A percentile compares a stretch with the other conserved stretches of the same genome.
Conservation (phyloP, 1,140 invertebrate species). For the Leptinotarsa texana region DNA sequence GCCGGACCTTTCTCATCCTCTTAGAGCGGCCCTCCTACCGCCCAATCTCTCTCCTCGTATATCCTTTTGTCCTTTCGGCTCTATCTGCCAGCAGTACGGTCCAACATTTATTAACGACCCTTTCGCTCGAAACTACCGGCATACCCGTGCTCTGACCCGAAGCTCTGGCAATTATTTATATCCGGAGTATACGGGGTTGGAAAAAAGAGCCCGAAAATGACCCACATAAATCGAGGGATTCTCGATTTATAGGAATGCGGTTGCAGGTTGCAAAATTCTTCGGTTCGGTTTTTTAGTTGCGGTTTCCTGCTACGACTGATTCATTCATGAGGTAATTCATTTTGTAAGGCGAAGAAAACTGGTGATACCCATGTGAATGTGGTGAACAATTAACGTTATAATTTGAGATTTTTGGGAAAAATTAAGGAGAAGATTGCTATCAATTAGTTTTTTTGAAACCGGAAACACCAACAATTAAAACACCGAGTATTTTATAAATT, state of each 20-base stretch:
- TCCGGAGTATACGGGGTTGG: not conserved
- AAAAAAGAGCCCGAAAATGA: constrained; percentile 3
- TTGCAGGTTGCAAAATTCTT: not conserved
- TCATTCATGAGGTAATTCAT: too few relatives aligned
- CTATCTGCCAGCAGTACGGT: constrained; percentile 26
- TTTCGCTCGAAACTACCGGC: constrained; percentile 37
- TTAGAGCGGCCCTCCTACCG: constrained; percentile 30
- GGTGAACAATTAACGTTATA: too few relatives aligned
- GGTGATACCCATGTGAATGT: too few relatives aligned
- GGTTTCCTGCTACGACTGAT: too few relatives aligned
- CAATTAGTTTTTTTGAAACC: too few relatives aligned
- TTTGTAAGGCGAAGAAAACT: too few relatives aligned
- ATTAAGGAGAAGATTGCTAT: too few relatives aligned
- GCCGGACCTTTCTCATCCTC: constrained; percentile 37
- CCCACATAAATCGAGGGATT: not conserved
- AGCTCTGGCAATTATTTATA: constrained; percentile 21
- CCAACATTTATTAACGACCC: constrained; percentile 34
- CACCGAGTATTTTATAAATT: too few relatives aligned
- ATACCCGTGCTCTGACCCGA: constrained; percentile 31
- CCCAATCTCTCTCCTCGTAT: constrained; percentile 17
- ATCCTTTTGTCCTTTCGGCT: constrained; percentile 25
- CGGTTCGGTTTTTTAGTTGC: too few relatives aligned
- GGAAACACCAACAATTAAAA: too few relatives aligned
- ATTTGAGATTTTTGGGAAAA: too few relatives aligned
- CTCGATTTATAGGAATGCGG: not conserved